These are phyloP conservation scores for Catostylus mosaicus DNA, from an alignment of 30 jellyfish, hydroid and myxozoan species.

Conservation along the genomic window DNA sequence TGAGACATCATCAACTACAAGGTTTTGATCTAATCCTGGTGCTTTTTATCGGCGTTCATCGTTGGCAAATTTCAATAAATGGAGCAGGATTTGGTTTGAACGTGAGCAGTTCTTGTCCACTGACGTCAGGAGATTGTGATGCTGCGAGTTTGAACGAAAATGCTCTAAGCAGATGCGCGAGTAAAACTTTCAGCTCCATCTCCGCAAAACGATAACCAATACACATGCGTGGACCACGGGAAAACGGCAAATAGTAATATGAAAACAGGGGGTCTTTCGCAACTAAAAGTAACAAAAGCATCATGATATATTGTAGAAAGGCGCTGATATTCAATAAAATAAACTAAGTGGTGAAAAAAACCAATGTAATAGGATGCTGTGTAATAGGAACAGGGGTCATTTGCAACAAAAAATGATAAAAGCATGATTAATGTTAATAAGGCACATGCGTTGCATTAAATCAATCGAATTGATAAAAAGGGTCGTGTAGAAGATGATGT, in stretches of 20 bases:
- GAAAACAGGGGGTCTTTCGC: constrained; percentile 36
- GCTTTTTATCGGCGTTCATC: too few species aligned
- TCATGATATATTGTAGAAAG: background rate
- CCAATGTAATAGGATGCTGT: too few species aligned
- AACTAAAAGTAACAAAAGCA: background rate
- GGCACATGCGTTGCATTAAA: too few species aligned
- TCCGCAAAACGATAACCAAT: constrained; percentile 29
- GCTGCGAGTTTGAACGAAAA: constrained; percentile 30
- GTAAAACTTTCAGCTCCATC: constrained; percentile 38
- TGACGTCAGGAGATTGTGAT: constrained; percentile 20
- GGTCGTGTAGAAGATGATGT: too few species aligned
- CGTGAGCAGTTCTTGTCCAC: constrained; percentile 7
- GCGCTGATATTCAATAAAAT: background rate
- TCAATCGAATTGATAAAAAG: too few species aligned
- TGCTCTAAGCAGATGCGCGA: constrained; percentile 3
- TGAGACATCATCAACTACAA: too few species aligned
- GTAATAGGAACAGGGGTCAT: too few species aligned
- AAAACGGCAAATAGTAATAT: constrained; percentile 23
- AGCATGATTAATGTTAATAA: too few species aligned
- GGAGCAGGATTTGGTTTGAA: constrained; percentile 49
- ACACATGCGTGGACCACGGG: constrained; percentile 56
- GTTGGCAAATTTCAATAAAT: constrained; percentile 11
- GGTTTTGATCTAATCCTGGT: too few species aligned
- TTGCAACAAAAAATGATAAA: too few species aligned
- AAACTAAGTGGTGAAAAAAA: too few species aligned